Conservation (phyloP, 2,113 vertebrate genomes). For the Equus przewalskii region DNA sequence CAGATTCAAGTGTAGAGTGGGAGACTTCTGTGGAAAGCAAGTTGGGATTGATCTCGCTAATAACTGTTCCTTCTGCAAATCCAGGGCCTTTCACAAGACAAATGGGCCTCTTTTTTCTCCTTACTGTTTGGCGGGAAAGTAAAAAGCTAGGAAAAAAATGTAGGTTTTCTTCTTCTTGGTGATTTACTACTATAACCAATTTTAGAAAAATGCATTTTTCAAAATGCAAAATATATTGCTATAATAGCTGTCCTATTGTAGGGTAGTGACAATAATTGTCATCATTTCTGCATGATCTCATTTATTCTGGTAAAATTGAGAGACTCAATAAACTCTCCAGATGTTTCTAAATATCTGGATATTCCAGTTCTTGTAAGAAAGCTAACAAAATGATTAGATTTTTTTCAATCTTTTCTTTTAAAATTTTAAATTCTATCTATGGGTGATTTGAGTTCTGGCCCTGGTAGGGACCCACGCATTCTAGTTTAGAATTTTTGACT, state of each 20-base stretch:
- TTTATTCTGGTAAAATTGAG: conserved; percentile 22
- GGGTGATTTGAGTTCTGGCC: background rate
- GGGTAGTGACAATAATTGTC: background rate
- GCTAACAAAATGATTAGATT: background rate
- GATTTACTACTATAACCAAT: background rate
- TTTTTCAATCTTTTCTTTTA: background rate
- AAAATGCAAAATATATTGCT: background rate
- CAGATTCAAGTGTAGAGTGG: background rate
- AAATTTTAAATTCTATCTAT: background rate
- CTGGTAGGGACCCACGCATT: background rate
- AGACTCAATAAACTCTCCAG: background rate
- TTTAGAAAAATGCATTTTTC: conserved; percentile 21
- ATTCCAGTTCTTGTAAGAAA: background rate
- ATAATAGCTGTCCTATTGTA: background rate
- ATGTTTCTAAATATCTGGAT: background rate
- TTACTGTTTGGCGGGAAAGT: background rate
- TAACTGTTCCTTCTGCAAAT: conserved; percentile 20
- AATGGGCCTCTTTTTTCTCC: background rate
- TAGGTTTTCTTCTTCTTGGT: background rate
- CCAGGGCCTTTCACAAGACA: background rate
- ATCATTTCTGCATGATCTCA: background rate
- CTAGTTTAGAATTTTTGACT: background rate
- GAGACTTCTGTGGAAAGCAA: conserved; percentile 1
- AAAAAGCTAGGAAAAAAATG: background rate
- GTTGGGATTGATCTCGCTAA: conserved; percentile 48